Evolutionary conservation across 2,888 invertebrate species (phyloP).

Genomic region (Cheilosia vernalis): DNA sequence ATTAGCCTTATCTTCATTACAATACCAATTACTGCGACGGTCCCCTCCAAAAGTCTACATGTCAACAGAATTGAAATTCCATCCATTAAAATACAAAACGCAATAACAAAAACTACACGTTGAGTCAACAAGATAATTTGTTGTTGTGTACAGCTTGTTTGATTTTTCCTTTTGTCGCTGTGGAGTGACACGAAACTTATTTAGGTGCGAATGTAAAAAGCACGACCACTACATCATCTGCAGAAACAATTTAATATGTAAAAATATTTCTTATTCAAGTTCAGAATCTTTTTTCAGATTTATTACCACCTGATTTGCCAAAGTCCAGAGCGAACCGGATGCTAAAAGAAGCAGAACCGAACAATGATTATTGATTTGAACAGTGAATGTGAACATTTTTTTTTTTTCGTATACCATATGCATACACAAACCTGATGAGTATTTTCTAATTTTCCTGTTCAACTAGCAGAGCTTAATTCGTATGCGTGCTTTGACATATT

Average conservation of each 20-base stretch:
- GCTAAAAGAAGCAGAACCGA: background rate
- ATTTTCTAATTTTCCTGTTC: conserved; percentile 6
- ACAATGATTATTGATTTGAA: conserved; percentile 18
- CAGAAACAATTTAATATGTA: background rate
- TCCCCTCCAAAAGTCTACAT: background rate
- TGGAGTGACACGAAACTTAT: background rate
- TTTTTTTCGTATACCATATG: too few relatives aligned
- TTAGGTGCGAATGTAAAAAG: conserved; percentile 29
- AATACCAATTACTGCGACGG: background rate
- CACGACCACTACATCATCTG: background rate
- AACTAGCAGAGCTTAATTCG: background rate
- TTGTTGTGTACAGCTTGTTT: background rate
- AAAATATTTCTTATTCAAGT: background rate
- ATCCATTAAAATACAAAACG: background rate
- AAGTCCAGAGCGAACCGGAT: conserved; percentile 2
- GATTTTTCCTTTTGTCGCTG: background rate
- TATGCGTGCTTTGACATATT: conserved; percentile 2
- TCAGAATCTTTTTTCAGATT: background rate
- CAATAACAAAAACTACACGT: background rate
- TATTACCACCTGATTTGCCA: background rate
- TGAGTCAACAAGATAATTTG: conserved; percentile 42
- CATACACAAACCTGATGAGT: background rate
- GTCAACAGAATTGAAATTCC: background rate
- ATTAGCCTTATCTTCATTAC: background rate
- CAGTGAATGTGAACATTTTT: background rate